Base-by-base conservation (phyloP, 1,140 invertebrate genomes). In the Anadara kagoshimensis region DNA sequence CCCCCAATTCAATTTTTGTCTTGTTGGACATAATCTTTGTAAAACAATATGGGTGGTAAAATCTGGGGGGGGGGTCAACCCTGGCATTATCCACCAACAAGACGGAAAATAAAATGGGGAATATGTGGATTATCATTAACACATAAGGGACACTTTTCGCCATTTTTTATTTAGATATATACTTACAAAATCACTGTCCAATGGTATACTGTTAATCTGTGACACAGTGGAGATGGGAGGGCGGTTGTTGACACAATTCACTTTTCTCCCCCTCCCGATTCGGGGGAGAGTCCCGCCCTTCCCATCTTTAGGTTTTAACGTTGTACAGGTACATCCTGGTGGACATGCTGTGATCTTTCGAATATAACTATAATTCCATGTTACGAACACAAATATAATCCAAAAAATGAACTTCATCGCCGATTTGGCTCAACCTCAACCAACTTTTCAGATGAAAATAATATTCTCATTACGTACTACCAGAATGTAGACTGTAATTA, bases 101-200 rank as follows among this genome's bases (percentile, higher is more conserved):
- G 47, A n/a, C n/a, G 47, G 47, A 8, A 49, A 16, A 14, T 16
- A 16, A 49, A 49, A 49, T n/a, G 14, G 14, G 2, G 0, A 49
- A 16, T 0, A 16, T 16, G 47, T 49, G 3, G 0, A 14, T 16
- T 5, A 5, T 3, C 5, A 54, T n/a, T 54, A 20, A 22, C 12
- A 54, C 5, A 54, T 22, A 54, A 16, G 12, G 2, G 11, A n/a
- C 53, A 1, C 11, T 54, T 1, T 14, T 12, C n/a, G n/a, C n/a
- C n/a, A 2, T 49, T n/a, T 49, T 49, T 49, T 5, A 49, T 16
- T 49, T 12, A n/a, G 14, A 5, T n/a, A 45, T 22, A 22, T 63
- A 63, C 61, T 63, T 63, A 63, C 61, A 63, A 63, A 26, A 63
- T 63, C 16, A 63, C 61, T 16, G 61, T 63, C 61, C 18, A 63